These are phyloP conservation scores for Henricia sp. DNA, from an alignment of 53 echinoderm and acorn worm species.

Conservation along the genomic window DNA sequence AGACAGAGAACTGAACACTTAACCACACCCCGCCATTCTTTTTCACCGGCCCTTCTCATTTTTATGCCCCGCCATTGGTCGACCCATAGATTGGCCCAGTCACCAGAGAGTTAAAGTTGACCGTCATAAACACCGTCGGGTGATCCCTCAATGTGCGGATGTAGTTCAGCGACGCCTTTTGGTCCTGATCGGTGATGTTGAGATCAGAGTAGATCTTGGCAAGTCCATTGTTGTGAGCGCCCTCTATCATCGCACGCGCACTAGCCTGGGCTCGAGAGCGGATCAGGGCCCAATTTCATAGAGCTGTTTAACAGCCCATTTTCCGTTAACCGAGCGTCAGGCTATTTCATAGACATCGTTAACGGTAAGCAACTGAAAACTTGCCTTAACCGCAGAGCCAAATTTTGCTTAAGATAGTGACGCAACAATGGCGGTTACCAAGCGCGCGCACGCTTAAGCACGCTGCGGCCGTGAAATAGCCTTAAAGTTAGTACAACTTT, in stretches of 20 bases:
- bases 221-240: conserved; percentile 70
- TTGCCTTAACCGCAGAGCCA: no score
- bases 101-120: conserved; percentile 77
- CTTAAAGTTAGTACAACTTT: no score
- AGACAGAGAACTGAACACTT: not conserved
- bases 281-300: conserved; percentile 70
- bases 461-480: no score
- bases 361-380: no score
- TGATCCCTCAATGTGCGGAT: conserved; percentile 78
- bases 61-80: not conserved
- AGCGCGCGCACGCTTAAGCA: no score
- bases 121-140: conserved; percentile 53
- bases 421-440: no score
- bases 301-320: no score
- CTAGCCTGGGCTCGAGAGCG: conserved; percentile 65
- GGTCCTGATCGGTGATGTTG: conserved; percentile 67
- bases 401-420: no score
- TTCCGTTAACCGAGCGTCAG: no score
- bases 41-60: not conserved
- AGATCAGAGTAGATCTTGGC: conserved; percentile 62
- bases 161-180: conserved; percentile 83
- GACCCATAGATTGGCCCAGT: conserved; percentile 44
- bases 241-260: conserved; percentile 71
- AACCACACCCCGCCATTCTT: not conserved
- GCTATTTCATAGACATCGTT: no score